phyloP scores from a whole-genome alignment of 2,888 invertebrate genomes.

The Malthinus seriepunctatus region DNA sequence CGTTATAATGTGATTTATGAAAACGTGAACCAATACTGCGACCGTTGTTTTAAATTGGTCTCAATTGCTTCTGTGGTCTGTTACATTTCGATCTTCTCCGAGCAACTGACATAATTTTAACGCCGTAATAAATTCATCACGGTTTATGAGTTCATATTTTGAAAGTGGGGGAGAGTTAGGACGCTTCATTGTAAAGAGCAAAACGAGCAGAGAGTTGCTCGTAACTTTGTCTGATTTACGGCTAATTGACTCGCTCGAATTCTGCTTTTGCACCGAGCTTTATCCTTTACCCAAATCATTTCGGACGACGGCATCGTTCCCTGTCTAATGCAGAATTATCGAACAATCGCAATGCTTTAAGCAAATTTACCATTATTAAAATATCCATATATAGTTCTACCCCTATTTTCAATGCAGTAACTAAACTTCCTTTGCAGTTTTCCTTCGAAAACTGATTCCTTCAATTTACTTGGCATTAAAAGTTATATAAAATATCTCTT shows the following conservation, averaged over 20 bases:
- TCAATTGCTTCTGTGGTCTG: conserved; percentile 33
- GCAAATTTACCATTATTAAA: conserved; percentile 43
- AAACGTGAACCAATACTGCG: conserved; percentile 43
- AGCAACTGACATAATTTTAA: conserved; percentile 37
- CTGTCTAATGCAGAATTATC: conserved; percentile 23
- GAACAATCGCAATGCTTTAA: conserved; percentile 36
- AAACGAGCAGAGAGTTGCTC: conserved; percentile 29
- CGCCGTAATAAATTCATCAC: conserved; percentile 39
- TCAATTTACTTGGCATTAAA: too few relatives aligned
- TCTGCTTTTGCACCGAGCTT: conserved; percentile 12
- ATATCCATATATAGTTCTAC: conserved; percentile 31
- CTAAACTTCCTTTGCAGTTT: conserved; percentile 36
- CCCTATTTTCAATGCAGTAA: conserved; percentile 16
- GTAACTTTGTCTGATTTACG: conserved; percentile 40
- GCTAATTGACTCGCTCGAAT: conserved; percentile 39
- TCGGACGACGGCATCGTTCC: conserved; percentile 33
- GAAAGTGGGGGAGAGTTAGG: conserved; percentile 14
- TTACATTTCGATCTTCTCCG: conserved; percentile 31
- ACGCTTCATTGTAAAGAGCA: conserved; percentile 31
- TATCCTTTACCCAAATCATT: conserved; percentile 22
- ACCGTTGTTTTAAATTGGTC: conserved; percentile 32
- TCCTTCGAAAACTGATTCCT: conserved; percentile 38
- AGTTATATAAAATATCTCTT: too few relatives aligned
- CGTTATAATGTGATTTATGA: conserved; percentile 51
- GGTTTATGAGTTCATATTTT: conserved; percentile 37